Evolutionary conservation across 1,140 invertebrate species (phyloP), one percentile per base, ranked within the genome.

Genomic region (Euura lappo): DNA sequence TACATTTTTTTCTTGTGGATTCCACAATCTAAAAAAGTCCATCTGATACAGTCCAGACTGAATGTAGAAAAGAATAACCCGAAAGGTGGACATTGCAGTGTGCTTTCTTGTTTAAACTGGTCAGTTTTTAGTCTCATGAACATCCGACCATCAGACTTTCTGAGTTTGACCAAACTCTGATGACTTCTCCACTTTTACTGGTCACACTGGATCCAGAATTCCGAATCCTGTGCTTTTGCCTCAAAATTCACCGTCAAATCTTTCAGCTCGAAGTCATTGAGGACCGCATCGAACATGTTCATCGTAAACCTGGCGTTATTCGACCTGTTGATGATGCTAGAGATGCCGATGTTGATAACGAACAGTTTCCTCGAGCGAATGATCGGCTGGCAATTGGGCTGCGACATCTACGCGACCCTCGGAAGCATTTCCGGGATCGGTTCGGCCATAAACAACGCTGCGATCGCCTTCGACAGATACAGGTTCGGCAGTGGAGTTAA

Each of bases 251-350:
- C 28, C 44, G 2, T 71, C 45, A 42, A 66, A 75, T 67, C 65
- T 64, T 71, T 44, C 81, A 93, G 92, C 67, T 92, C 93, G 0
- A 94, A 94, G 82, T 90, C 89, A 13, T 83, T 96, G 65, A 90
- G 93, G 44, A 95, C 93, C 4, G 91, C 94, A 1, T 95, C 94
- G 47, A 96, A 96, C 84, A 90, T 95, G 85, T 93, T 95, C 71
- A 90, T 95, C 0, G 89, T 95, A 11, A 95, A 94, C 86, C 85
- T 95, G 76, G 94, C 94, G 0, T 74, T 95, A 11, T 93, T 94
- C 80, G 94, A 95, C 83, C 80, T 94, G 69, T 86, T 92, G 76
- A 94, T 94, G 93, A 91, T 92, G 88, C 4, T 91, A n/a, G 93
- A 95, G 79, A 94, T 94, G 87, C 93, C 93, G 0, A 83, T 94